Percentiles rank a stretch among this genome's conserved stretches.
Evolutionary conservation across 35 echinoderm and acorn worm genomes (phyloP).

Genomic region (Apostichopus japonicus): DNA sequence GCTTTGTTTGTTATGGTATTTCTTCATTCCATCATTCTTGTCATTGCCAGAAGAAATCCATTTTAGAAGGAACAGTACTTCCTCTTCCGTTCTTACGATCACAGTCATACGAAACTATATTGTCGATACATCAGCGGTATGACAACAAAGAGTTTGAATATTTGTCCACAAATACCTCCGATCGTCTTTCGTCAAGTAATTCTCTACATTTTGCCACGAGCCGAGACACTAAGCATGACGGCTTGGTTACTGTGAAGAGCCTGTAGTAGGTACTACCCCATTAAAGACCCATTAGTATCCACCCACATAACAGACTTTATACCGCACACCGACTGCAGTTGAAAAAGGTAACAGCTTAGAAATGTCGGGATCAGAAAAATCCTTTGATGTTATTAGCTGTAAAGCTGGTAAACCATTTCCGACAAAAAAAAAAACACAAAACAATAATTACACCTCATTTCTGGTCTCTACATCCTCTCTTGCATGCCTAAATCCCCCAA

Average conservation of each 20-base stretch:
- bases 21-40: not conserved
- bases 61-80: not conserved
- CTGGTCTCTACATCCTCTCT: not conserved
- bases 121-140: not conserved
- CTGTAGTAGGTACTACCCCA: not conserved
- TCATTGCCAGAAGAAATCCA: not conserved
- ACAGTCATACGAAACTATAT: not conserved
- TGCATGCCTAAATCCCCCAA: not conserved
- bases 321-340: not conserved
- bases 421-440: not conserved
- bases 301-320: not conserved
- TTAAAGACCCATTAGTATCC: conserved; percentile 32
- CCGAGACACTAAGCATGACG: not conserved
- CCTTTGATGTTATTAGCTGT: conserved; percentile 20
- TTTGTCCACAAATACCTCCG: not conserved
- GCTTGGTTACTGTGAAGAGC: conserved; percentile 11
- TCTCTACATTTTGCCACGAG: not conserved
- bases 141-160: not conserved
- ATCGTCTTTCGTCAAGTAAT: not conserved
- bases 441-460: no score
- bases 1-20: not conserved
- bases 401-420: not conserved
- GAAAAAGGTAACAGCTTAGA: not conserved
- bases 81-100: not conserved
- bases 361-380: not conserved